Evolutionary conservation across 1,140 invertebrate species (phyloP).

Genomic region (Agraylea sexmaculata): DNA sequence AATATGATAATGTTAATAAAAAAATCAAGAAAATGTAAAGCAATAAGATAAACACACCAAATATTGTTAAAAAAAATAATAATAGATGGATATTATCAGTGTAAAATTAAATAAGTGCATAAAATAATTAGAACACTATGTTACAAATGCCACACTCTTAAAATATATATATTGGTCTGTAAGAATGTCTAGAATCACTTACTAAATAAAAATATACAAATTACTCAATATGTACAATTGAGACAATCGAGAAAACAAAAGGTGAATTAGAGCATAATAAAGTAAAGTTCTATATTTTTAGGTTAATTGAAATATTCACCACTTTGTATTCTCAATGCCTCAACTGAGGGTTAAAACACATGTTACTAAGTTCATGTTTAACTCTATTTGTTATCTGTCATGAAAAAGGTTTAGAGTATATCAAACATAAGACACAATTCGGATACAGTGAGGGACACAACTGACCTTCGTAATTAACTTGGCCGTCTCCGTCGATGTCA

Average conservation of each 20-base stretch:
- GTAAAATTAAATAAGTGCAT: too few species aligned
- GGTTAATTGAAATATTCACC: not conserved
- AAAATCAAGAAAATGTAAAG: too few species aligned
- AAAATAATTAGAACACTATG: too few species aligned
- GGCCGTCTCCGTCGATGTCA: constrained; percentile 96
- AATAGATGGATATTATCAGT: too few species aligned
- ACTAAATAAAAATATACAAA: not conserved
- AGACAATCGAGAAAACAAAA: constrained; percentile 2
- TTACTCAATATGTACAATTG: not conserved
- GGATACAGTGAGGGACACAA: constrained; percentile 7
- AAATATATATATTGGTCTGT: too few species aligned
- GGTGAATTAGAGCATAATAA: not conserved
- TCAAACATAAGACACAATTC: not conserved
- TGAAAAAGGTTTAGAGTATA: not conserved
- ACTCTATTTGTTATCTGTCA: not conserved
- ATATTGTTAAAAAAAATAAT: too few species aligned
- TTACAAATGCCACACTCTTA: too few species aligned
- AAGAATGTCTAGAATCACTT: not conserved
- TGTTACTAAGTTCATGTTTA: not conserved
- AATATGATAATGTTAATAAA: too few species aligned
- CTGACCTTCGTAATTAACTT: constrained; percentile 97
- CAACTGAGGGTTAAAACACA: not conserved
- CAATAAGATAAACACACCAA: too few species aligned
- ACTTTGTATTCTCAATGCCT: not conserved
- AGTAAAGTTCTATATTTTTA: not conserved